Evolutionary conservation across 2,797 vertebrate genomes (phyloP), one percentile per base, ranked within the genome.

Genomic region (Anguilla pacifica): DNA sequence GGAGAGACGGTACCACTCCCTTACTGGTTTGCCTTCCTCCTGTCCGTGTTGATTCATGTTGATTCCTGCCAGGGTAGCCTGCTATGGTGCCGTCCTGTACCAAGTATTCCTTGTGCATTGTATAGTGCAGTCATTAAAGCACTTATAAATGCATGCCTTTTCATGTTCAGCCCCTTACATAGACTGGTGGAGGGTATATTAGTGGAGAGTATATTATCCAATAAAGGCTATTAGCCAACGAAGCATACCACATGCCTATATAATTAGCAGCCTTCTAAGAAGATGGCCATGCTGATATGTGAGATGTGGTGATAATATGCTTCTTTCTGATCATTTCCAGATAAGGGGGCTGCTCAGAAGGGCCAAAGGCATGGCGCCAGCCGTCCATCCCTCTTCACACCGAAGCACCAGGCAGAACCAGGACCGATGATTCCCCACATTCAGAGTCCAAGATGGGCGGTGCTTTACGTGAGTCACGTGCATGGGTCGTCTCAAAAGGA

Each of bases 281-380:
- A 43, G 35, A 17, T 6, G 35, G 35, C 3, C 17, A 43, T 79
- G 74, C 46, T 79, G 35, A 46, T 43, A 17, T 25, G n/a, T 25
- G 13, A 22, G 51, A 15, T 11, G 6, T 67, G 57, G 11, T 49
- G 53, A 31, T 64, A 85, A 19, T 6, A n/a, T 31, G n/a, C 31
- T 49, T 85, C 6, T 49, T 49, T 85, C 6, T 28, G n/a, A 43
- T 49, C 22, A 43, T 82, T 86, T 77, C 49, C 61, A 86, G 85
- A 86, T 93, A 17, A 91, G 92, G 88, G 86, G 87, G 85, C 82
- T 95, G 90, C 90, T 94, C 91, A 93, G 90, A 90, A 94, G 87
- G 90, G 92, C 91, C 74, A 92, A 89, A 91, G 67, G 89, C 46
- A 81, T 90, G 0, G 87, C 92, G 77, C 19, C 82, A 46, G 82